Conservation (phyloP, 2,113 vertebrate genomes). For the Ranitomeya variabilis region DNA sequence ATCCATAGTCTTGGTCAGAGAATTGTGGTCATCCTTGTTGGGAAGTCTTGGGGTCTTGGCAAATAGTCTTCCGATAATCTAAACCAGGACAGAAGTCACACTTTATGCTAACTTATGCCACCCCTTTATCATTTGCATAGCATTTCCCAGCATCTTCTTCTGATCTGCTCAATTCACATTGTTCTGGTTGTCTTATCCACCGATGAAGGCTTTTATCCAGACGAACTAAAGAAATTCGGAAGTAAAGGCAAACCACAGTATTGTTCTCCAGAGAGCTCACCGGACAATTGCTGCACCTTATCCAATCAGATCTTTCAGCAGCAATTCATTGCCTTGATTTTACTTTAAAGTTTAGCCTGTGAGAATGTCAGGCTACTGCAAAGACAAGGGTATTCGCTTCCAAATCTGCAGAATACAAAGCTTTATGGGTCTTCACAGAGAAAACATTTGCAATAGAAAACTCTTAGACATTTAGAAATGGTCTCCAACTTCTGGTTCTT, state of each 20-base stretch:
- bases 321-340: constrained; percentile 6
- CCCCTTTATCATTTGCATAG: not conserved
- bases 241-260: not conserved
- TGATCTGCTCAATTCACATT: not conserved
- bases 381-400: not conserved
- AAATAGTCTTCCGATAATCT: not conserved
- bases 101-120: not conserved
- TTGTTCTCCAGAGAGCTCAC: not conserved
- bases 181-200: not conserved
- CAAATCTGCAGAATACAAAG: not conserved
- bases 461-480: not conserved
- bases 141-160: not conserved
- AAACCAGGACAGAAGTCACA: not conserved
- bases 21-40: no score
- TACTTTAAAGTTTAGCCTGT: constrained; percentile 9
- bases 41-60: not conserved
- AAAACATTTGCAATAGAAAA: not conserved
- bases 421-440: not conserved
- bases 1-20: no score
- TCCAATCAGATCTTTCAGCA: not conserved
- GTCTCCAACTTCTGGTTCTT: not conserved
- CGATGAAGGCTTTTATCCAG: not conserved
- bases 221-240: not conserved
- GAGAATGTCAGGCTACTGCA: not conserved
- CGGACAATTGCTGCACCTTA: not conserved